Evolutionary conservation across 2,888 invertebrate species (phyloP), one percentile per base, ranked within the genome.

Genomic region (Noctua janthe): DNA sequence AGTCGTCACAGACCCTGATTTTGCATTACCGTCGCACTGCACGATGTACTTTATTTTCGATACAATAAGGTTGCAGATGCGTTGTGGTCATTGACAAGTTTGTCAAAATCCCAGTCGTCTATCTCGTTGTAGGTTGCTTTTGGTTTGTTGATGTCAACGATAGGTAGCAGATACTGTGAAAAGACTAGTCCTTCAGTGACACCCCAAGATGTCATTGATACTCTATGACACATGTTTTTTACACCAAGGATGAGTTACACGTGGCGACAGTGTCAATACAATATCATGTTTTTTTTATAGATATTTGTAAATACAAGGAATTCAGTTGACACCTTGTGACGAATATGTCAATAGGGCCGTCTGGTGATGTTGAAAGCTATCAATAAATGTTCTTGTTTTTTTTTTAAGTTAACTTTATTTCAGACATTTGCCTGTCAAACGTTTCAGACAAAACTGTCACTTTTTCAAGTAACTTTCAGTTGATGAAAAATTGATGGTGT

Each of bases 291-390:
- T 59, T 81, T 59, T 35, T 66, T 67, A n/a, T 35, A 69, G 35
- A 47, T 47, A 29, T 62, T 47, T 17, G 51, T 39, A 20, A 29
- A 47, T 5, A 54, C 7, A 35, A 17, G 29, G 49, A 15, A 56
- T 67, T 74, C 43, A 51, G 23, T 29, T 82, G 82, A 35, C 59
- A 75, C 51, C n/a, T 75, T 62, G 59, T 54, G 76, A 69, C 35
- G 23, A 51, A 39, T 69, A 62, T 76, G 76, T 76, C 67, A 82
- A 76, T 54, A 81, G 0, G 10, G n/a, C 29, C 17, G 47, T 29
- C 23, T 6, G 2, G 20, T 70, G 47, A 76, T 82, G 23, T 59
- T 39, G 49, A 47, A 4, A 51, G 10, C 6, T 47, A 20, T 67
- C 17, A n/a, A 71, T 49, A 49, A 20, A 20, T 13, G 15, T 43